Evolutionary conservation across 2,888 invertebrate species (phyloP), one percentile per base, ranked within the genome.

Genomic region (Acanthococcus lagerstroemiae): DNA sequence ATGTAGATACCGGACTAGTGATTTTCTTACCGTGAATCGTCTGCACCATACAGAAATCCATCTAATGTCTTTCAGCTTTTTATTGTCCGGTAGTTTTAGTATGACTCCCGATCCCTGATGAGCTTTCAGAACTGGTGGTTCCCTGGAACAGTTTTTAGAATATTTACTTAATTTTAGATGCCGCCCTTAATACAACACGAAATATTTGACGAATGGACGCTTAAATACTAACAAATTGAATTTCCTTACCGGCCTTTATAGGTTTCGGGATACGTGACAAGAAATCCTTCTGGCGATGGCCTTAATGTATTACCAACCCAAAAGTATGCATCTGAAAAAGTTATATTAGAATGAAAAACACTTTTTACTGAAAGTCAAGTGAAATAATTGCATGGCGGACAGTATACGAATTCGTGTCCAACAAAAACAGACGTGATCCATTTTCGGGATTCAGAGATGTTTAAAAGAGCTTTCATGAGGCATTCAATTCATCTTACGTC

Each of bases 41-140:
- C 88, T 80, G 78, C 92, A 92, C 93, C 93, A 94, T 55, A 95
- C 90, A 70, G 91, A 88, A 71, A 94, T 81, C 90, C 91, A 94
- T 78, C 86, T 85, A 78, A 93, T 88, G 78, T 94, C 92, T 73
- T 86, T 81, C 75, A 94, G 83, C 77, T 88, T 83, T 78, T 88
- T 88, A 69, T 89, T 90, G 72, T 83, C 84, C 65, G 93, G 93
- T 74, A 94, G 80, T 72, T 86, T 82, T 74, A 94, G 82, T 72
- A 93, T 83, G 73, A 93, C 83, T 80, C 92, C 88, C 37, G 87
- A 81, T 77, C 86, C 85, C 75, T 83, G 83, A 80, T 88, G 87
- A 65, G 84, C 82, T 71, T 82, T 80, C 73, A 92, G 77, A 60
- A 86, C 84, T 65, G 87, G 88, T 27, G 90, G n/a, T n/a, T n/a